phyloP scores from a whole-genome alignment of 2,888 invertebrate genomes.

The Chironomus tentans region DNA sequence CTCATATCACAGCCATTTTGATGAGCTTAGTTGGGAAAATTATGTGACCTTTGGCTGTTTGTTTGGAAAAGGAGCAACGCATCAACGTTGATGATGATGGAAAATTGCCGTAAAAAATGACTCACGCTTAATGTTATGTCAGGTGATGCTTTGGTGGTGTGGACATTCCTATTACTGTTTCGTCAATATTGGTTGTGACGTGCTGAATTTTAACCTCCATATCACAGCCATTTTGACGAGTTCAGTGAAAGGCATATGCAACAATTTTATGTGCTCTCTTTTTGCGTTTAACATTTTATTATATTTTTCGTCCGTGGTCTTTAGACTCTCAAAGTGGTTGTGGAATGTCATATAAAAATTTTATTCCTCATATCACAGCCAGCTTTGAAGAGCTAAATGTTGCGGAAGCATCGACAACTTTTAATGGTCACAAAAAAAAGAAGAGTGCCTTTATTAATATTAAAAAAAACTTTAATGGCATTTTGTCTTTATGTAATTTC shows the following conservation, averaged over 20 bases:
- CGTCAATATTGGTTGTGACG: constrained; percentile 27
- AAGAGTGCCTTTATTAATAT: constrained; percentile 8
- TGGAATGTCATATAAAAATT: constrained; percentile 51
- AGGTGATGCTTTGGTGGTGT: background rate
- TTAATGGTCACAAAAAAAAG: no score
- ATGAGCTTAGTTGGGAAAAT: constrained; percentile 27
- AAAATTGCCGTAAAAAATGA: no score
- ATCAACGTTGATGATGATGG: no score
- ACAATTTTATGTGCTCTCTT: background rate
- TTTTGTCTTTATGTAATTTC: no score
- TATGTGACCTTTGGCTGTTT: background rate
- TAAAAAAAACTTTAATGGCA: background rate
- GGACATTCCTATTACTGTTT: constrained; percentile 20
- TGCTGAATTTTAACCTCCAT: constrained; percentile 23
- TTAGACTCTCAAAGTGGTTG: constrained; percentile 81
- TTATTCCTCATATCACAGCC: constrained; percentile 83
- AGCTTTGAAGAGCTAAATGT: constrained; percentile 84
- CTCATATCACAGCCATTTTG: constrained; percentile 28
- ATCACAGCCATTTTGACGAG: constrained; percentile 28
- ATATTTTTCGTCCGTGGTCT: background rate
- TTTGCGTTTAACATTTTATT: background rate
- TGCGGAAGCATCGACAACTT: background rate
- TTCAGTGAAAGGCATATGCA: constrained; percentile 17
- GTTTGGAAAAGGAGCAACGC: no score
- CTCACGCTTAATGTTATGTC: no score